phyloP scores from a whole-genome alignment of 2,888 invertebrate genomes.

The Hyppa rectilinea region DNA sequence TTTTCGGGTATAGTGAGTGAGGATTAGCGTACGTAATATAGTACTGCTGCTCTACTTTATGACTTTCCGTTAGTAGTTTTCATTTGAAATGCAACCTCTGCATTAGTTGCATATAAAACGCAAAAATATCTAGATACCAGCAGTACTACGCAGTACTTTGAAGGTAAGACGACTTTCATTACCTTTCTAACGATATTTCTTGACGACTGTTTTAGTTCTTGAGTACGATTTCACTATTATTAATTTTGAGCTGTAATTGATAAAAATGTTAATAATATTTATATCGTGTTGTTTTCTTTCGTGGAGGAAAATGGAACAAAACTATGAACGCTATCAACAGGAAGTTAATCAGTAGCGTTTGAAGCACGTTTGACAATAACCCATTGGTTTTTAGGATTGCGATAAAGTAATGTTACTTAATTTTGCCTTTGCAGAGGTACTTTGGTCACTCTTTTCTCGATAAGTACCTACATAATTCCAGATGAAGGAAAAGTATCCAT shows the following conservation, averaged over 20 bases:
- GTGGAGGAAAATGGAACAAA: constrained; percentile 53
- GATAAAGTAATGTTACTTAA: constrained; percentile 31
- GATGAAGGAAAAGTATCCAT: background rate
- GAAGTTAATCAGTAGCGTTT: constrained; percentile 55
- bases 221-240: constrained; percentile 31
- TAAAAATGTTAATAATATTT: constrained; percentile 25
- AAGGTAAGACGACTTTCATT: constrained; percentile 57
- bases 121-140: constrained; percentile 1
- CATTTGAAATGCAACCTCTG: constrained; percentile 13
- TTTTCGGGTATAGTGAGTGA: background rate
- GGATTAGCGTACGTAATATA: background rate
- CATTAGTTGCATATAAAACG: background rate
- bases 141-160: constrained; percentile 29
- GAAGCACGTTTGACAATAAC: constrained; percentile 44
- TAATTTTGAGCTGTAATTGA: constrained; percentile 39
- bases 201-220: constrained; percentile 25
- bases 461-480: background rate
- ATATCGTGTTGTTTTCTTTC: constrained; percentile 33
- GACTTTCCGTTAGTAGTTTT: background rate
- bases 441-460: background rate
- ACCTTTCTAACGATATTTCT: constrained; percentile 54
- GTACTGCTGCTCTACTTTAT: background rate
- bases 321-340: constrained; percentile 54
- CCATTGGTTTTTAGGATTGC: constrained; percentile 30
- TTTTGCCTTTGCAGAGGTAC: background rate